Evolutionary conservation across 2,797 vertebrate species (phyloP), one percentile per base, ranked within the genome.

Genomic region (Sebastolobus alascanus): DNA sequence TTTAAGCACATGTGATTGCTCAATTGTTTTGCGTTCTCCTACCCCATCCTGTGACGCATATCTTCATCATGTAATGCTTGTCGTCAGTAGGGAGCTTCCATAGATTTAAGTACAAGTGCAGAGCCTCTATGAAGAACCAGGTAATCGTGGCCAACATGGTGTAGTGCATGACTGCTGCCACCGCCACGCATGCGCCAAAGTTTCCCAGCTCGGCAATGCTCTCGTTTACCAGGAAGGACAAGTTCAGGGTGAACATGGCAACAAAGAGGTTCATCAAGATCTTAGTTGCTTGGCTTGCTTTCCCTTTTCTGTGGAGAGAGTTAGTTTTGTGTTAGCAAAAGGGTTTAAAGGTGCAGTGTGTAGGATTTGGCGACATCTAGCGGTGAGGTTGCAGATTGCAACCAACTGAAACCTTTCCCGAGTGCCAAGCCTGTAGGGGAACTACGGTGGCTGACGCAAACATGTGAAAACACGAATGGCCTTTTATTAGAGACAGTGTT

Each of bases 111-210:
- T 79, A 92, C 56, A 95, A n/a, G 80, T 95, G 93, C 18, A 95
- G 70, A 18, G 87, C 90, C 87, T 94, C 68, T 7, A 94, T 68
- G 20, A 92, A 89, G 81, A 94, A 94, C 92, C 93, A 95, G 79
- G 54, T 89, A 37, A 92, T 90, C 3, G 93, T 91, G 59, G 89
- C 75, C 68, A 95, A 18, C 90, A 94, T 79, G 22, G 80, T 70
- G 77, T 91, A 94, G 71, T 94, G 94, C 89, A 94, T 84, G 11
- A 73, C 1, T 1, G 84, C 89, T 11, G 91, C 93, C 4, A 86
- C 80, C 8, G 35, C 10, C 37, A 87, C 63, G 3, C 93, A 94
- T 0, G 60, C 55, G 0, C 12, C 1, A 0, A 9, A n/a, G 69
- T 29, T 84, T 2, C 29, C 13, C 1, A 87, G 31, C 2, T 75